phyloP scores from a whole-genome alignment of 2,888 invertebrate species.

The Subacronicta megacephala region DNA sequence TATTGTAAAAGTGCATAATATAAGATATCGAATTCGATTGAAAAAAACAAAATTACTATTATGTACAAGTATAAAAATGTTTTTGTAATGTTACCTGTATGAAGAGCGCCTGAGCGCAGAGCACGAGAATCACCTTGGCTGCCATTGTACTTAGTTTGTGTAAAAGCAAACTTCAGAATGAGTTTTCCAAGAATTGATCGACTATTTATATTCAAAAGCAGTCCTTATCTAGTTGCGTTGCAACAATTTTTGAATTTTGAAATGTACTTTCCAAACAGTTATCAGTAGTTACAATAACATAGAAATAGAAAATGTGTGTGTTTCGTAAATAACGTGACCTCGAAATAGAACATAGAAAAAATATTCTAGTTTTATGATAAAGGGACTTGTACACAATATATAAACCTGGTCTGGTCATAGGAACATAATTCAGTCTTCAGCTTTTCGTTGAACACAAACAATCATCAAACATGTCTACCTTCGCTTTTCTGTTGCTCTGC shows the following conservation, averaged over 20 bases:
- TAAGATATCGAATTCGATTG: no score
- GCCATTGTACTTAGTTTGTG: constrained; percentile 21
- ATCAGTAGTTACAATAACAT: constrained; percentile 7
- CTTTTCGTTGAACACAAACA: constrained; percentile 22
- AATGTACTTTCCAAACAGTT: constrained; percentile 2
- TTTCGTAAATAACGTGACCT: constrained; percentile 2
- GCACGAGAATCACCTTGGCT: background rate
- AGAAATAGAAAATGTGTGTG: constrained; percentile 10
- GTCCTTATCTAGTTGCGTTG: constrained; percentile 15
- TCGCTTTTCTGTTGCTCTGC: constrained; percentile 49
- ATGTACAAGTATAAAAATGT: no score
- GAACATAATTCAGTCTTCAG: constrained; percentile 23
- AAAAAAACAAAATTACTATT: no score
- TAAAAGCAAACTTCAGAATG: constrained; percentile 18
- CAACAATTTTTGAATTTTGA: constrained; percentile 8
- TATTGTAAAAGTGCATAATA: no score
- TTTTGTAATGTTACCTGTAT: constrained; percentile 2
- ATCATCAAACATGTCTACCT: constrained; percentile 40
- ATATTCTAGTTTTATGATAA: background rate
- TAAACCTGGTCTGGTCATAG: constrained; percentile 1
- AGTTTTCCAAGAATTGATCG: constrained; percentile 8
- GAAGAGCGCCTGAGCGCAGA: constrained; percentile 14
- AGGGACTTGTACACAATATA: constrained; percentile 1
- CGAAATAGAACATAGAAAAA: background rate
- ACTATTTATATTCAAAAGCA: constrained; percentile 22